Evolutionary conservation across 2,888 invertebrate species (phyloP), one percentile per base, ranked within the genome.

Genomic region (Vanessa cardui): DNA sequence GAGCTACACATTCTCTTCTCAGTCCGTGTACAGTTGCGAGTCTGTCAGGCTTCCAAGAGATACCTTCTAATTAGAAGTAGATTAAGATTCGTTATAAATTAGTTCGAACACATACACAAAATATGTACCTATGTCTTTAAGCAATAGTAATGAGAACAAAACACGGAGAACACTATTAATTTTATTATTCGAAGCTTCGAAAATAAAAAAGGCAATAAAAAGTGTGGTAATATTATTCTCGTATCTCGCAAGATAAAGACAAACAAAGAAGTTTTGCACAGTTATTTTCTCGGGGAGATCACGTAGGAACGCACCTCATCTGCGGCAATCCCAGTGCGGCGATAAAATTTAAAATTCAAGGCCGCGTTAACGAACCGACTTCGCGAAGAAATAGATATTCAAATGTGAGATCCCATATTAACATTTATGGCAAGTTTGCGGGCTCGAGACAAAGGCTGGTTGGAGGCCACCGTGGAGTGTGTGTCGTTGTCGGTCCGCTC

Each of bases 311-410:
- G 89, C 92, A 90, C 91, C 90, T 92, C 91, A 91, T 90, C 91
- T 90, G 84, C 81, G 83, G 84, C 72, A 79, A 74, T 92, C 92
- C 92, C 92, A 71, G 75, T 81, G 87, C 91, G 90, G 76, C 88
- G 85, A 92, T 92, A 92, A 92, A 90, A 92, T 92, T 92, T 92
- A 92, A 92, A 92, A 92, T 92, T 92, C 92, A 92, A 92, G 92
- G 92, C 89, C 92, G 89, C 89, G 91, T 91, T 92, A 92, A 92
- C 92, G 90, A 92, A 92, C 92, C 89, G 89, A 87, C 88, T 90
- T 86, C 91, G 91, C 90, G 88, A 91, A 92, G 90, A 92, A 92
- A 92, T 92, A 92, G 92, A 92, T 92, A 92, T 92, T 92, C 92
- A 92, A 92, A 92, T 92, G 92, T 87, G 87, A 88, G 89, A 89